Evolutionary conservation across 2,797 vertebrate species (phyloP).

Genomic region (Tauraco hartlaubi): DNA sequence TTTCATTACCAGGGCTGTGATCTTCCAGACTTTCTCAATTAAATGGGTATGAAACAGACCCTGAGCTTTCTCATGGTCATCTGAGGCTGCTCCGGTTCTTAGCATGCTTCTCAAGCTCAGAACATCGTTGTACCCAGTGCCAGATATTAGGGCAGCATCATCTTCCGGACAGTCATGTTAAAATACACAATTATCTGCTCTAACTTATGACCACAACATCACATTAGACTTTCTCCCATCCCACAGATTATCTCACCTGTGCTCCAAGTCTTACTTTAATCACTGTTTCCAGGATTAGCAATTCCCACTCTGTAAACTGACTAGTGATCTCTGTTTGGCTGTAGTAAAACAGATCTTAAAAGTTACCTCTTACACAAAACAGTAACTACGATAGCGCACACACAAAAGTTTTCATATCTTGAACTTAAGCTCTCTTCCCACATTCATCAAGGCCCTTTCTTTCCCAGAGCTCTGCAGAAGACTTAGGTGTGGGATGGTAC

Average conservation of each 20-base stretch:
- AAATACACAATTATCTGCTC: neutral
- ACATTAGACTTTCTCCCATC: neutral
- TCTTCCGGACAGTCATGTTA: neutral
- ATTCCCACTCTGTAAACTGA: neutral
- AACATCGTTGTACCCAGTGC: neutral
- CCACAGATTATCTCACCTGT: neutral
- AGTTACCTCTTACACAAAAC: neutral
- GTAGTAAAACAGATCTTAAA: neutral
- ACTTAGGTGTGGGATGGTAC: neutral
- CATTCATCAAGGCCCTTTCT: neutral
- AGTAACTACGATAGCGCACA: neutral
- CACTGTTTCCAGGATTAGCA: neutral
- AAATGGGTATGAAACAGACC: neutral
- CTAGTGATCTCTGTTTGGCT: neutral
- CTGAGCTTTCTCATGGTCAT: neutral
- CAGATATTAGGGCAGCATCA: neutral
- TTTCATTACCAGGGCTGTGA: constrained; percentile 3
- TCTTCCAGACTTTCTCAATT: constrained; percentile 16
- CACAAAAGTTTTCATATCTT: neutral
- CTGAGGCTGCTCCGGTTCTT: neutral
- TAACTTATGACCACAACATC: neutral
- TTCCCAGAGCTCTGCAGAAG: neutral
- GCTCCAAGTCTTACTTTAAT: neutral
- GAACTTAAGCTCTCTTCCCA: neutral
- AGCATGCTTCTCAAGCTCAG: neutral